phyloP scores from a whole-genome alignment of 2,888 invertebrate genomes.

The Standfussiana lucernea region DNA sequence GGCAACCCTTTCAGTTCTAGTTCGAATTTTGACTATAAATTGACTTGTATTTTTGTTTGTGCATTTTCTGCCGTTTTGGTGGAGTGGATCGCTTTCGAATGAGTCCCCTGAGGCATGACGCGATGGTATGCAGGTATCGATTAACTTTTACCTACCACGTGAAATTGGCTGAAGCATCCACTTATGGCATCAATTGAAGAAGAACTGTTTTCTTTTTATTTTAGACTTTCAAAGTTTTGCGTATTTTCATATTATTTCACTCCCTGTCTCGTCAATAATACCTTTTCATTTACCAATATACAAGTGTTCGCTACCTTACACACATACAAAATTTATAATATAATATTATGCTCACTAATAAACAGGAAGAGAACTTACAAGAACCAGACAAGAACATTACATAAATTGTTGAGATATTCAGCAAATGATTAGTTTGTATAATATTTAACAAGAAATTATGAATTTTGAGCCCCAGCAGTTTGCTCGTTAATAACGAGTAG shows the following conservation, averaged over 20 bases:
- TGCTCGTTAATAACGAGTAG: background rate
- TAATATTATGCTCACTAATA: background rate
- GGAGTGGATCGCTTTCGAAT: slow-evolving; percentile 28
- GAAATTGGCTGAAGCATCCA: slow-evolving; percentile 24
- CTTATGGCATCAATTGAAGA: background rate
- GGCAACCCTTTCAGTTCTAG: slow-evolving; percentile 27
- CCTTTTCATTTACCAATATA: background rate
- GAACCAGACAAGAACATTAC: background rate
- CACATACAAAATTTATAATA: background rate
- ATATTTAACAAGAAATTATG: background rate
- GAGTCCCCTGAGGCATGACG: slow-evolving; percentile 43
- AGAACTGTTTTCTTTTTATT: slow-evolving; percentile 28
- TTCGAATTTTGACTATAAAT: slow-evolving; percentile 54
- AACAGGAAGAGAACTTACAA: background rate
- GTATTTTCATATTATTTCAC: background rate
- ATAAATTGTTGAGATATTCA: background rate
- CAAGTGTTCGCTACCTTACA: background rate
- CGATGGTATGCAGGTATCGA: slow-evolving; percentile 49
- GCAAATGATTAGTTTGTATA: slow-evolving; percentile 16
- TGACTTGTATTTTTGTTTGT: slow-evolving; percentile 42
- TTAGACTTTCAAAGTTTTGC: background rate
- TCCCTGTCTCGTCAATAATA: background rate
- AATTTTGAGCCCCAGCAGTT: background rate
- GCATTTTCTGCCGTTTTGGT: slow-evolving; percentile 9
- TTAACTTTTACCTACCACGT: slow-evolving; percentile 31